Conservation (phyloP, 2,797 vertebrate species). For the Crenuchus spilurus region DNA sequence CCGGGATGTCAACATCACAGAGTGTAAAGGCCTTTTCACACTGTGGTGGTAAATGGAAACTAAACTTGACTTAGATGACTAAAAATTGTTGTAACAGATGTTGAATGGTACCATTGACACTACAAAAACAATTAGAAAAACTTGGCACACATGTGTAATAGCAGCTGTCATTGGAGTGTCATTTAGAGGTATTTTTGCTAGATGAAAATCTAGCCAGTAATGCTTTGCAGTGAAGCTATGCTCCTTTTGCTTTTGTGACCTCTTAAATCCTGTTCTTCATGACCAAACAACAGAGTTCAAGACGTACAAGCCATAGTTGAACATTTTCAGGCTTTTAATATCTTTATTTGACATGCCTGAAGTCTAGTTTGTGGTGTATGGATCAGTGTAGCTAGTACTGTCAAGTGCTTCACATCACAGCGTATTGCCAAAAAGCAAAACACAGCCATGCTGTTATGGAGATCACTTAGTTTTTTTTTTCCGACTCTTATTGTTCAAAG, state of each 20-base stretch:
- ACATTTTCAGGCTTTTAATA: neutral
- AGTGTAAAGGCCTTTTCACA: neutral
- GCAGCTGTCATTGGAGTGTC: neutral
- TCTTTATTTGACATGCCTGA: neutral
- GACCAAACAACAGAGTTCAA: neutral
- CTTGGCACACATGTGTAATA: neutral
- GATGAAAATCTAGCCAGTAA: neutral
- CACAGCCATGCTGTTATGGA: constrained; percentile 20
- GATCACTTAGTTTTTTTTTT: constrained; percentile 11
- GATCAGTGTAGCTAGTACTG: constrained; percentile 9
- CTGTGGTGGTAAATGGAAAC: constrained; percentile 3
- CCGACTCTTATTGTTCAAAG: constrained; percentile 42
- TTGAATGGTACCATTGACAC: neutral
- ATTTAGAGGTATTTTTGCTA: neutral
- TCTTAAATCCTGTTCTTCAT: neutral
- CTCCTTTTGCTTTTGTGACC: neutral
- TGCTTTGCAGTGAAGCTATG: neutral
- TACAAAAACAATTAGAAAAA: neutral
- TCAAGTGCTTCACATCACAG: constrained; percentile 27
- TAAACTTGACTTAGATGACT: neutral
- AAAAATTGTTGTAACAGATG: neutral
- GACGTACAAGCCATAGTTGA: neutral
- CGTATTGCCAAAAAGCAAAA: constrained; percentile 23
- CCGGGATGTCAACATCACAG: constrained; percentile 1
- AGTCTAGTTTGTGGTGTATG: constrained; percentile 4